phyloP scores from a whole-genome alignment of 2,888 invertebrate genomes.

The Helobdella robusta region DNA sequence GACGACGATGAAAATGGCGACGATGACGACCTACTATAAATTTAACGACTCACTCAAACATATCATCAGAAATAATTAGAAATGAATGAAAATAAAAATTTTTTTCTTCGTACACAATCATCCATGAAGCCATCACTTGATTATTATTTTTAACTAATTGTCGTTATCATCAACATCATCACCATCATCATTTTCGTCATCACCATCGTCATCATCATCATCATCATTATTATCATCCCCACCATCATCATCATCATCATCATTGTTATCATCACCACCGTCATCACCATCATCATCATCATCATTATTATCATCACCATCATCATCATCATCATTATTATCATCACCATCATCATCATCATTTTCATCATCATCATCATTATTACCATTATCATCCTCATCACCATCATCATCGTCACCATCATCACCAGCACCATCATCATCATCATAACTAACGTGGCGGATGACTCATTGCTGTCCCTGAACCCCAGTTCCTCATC shows the following conservation, averaged over 20 bases:
- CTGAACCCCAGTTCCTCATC: conserved; percentile 28
- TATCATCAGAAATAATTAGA: too few relatives aligned
- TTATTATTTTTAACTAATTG: too few relatives aligned
- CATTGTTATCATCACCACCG: neutral
- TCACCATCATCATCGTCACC: conserved; percentile 4
- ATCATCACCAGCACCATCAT: conserved; percentile 1
- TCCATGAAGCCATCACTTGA: too few relatives aligned
- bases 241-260: conserved; percentile 4
- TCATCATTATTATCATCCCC: too few relatives aligned
- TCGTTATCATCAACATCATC: too few relatives aligned
- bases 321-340: conserved; percentile 19
- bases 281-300: conserved; percentile 12
- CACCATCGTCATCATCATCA: too few relatives aligned
- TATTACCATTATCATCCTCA: neutral
- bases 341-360: conserved; percentile 18
- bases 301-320: conserved; percentile 14
- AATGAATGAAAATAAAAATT: too few relatives aligned
- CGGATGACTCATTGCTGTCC: conserved; percentile 23
- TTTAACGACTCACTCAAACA: too few relatives aligned
- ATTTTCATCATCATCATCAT: conserved; percentile 9
- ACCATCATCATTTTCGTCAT: too few relatives aligned
- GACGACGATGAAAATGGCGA: too few relatives aligned
- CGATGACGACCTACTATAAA: too few relatives aligned
- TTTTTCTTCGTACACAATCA: too few relatives aligned
- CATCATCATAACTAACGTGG: conserved; percentile 1